Conservation (phyloP, 1,140 invertebrate genomes). For the Lepidurus arcticus region DNA sequence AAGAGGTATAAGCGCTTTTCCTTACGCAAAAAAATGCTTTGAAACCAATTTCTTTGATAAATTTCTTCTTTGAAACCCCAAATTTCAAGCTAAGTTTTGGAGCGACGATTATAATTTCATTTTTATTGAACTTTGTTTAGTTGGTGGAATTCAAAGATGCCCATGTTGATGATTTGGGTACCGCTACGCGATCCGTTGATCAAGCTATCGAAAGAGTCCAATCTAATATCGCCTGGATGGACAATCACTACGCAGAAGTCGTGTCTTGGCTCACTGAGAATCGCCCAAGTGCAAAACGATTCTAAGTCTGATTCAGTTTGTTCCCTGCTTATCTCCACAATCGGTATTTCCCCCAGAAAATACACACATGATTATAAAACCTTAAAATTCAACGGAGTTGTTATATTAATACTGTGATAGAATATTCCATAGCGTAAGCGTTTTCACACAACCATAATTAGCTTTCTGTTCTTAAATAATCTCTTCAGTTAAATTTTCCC, state of each 20-base stretch:
- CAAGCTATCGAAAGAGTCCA: slow-evolving; percentile 71
- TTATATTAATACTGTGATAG: slow-evolving; percentile 4
- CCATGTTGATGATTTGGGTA: slow-evolving; percentile 49
- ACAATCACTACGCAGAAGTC: slow-evolving; percentile 64
- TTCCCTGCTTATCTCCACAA: neutral
- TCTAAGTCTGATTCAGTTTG: neutral
- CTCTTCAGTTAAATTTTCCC: neutral
- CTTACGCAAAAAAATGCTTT: no score
- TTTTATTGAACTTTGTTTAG: slow-evolving; percentile 11
- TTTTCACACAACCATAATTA: neutral
- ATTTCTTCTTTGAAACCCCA: no score
- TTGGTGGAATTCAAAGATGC: slow-evolving; percentile 37
- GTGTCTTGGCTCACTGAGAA: slow-evolving; percentile 58
- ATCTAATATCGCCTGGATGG: slow-evolving; percentile 74
- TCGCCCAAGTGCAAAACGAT: neutral
- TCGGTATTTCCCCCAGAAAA: neutral
- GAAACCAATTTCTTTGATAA: no score
- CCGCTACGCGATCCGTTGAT: slow-evolving; percentile 58
- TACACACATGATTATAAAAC: neutral
- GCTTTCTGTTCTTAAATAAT: neutral
- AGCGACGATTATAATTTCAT: neutral
- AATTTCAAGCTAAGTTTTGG: no score
- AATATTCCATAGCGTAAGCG: neutral
- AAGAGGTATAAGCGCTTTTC: slow-evolving; percentile 29
- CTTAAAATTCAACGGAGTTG: neutral